phyloP scores from a whole-genome alignment of 92 coral and sea anemone species.

The Hydrozoanthus gracilis region DNA sequence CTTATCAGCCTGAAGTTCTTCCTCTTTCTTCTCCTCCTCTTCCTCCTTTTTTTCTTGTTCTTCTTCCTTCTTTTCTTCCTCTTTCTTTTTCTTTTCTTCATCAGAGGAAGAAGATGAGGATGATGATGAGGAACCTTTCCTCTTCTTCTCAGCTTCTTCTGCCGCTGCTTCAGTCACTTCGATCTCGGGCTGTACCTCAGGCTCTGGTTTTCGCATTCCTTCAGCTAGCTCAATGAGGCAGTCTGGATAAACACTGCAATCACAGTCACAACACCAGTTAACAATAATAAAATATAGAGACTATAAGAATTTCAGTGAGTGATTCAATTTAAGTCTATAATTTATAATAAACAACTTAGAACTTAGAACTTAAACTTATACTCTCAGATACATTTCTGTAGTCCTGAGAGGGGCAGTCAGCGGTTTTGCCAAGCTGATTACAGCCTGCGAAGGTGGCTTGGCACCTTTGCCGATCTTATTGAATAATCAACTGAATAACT shows the following conservation, averaged over 20 bases:
- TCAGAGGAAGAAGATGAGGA: slow-evolving; percentile 73
- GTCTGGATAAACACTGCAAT: slow-evolving; percentile 78
- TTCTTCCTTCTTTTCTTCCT: slow-evolving; percentile 57
- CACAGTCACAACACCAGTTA: neutral
- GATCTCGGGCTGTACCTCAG: slow-evolving; percentile 51
- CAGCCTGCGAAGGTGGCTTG: no score
- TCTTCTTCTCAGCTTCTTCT: slow-evolving; percentile 64
- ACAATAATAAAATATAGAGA: no score
- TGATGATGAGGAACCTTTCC: slow-evolving; percentile 64
- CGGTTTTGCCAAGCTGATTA: no score
- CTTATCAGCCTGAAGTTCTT: slow-evolving; percentile 45
- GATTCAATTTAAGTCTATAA: no score
- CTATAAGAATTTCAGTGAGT: no score
- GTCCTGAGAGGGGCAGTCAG: no score
- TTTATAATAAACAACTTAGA: no score
- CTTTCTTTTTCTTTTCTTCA: slow-evolving; percentile 44
- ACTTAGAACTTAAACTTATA: no score
- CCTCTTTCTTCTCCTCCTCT: slow-evolving; percentile 45
- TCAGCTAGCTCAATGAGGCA: slow-evolving; percentile 97
- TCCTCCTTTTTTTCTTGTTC: slow-evolving; percentile 56
- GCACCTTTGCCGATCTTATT: no score
- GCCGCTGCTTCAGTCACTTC: slow-evolving; percentile 51
- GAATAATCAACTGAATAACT: no score
- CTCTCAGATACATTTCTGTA: no score
- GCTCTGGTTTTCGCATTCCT: slow-evolving; percentile 93